Evolutionary conservation across 2,797 vertebrate species (phyloP), one percentile per base, ranked within the genome.

Genomic region (Nyctibius grandis): DNA sequence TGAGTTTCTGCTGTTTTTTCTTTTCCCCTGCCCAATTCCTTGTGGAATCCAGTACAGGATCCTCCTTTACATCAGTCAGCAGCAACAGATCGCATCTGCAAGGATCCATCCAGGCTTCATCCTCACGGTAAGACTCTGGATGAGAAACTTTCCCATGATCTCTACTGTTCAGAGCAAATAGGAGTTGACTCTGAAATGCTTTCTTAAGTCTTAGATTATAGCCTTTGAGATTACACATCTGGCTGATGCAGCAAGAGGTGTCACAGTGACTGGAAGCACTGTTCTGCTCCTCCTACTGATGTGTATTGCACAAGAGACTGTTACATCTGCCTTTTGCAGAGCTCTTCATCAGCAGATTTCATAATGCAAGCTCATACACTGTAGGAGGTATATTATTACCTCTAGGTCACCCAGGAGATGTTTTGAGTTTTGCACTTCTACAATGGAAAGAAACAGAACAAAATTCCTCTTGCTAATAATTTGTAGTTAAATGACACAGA

Each of bases 51-150:
- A 99, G 99, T 99, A 99, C 98, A 99, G 98, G 97, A 97, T 99
- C 88, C 98, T 99, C 94, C 98, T 99, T 79, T 99, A 99, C 94
- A 97, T 99, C 95, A 99, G 98, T 95, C 99, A 99, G 87, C 99
- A 99, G 97, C 99, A 99, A 54, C 98, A 98, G 93, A 98, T 99
- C 77, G 91, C 99, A 5, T 36, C 98, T n/a, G 98, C 99, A 74
- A 99, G 97, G 96, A 99, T 99, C 95, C 98, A 99, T 11, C 57
- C 96, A 8, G 98, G 98, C 59, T 99, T 99, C 78, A 36, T 98
- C 15, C 98, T 99, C 89, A 99, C 98, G 91, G 99, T 99, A 97
- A 98, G 99, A 23, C 44, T 50, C 33, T n/a, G 63, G 4, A 20
- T 61, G 40, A 61, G 51, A 34, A 74, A 45, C 28, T 10, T 1